A percentile compares a stretch with the other conserved stretches of the same genome.
Evolutionary conservation across 2,113 vertebrate species (phyloP).

Genomic region (Peucedramus taeniatus): DNA sequence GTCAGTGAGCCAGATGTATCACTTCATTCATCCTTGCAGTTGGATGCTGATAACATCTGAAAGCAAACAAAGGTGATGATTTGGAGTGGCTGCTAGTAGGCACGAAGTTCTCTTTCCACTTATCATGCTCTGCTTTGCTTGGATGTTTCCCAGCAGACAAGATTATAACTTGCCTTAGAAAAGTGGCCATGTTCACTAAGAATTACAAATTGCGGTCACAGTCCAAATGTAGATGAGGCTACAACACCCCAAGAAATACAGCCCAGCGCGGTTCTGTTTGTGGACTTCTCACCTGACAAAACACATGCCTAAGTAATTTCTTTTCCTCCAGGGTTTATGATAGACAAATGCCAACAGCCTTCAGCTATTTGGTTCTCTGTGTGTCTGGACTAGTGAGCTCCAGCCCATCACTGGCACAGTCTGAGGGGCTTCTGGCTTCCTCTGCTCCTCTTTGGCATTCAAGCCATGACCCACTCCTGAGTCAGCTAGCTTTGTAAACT

Average conservation of each 20-base stretch:
- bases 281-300: background rate
- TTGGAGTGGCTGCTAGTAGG: constrained; percentile 37
- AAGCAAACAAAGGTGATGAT: constrained; percentile 63
- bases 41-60: constrained; percentile 58
- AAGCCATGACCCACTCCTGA: background rate
- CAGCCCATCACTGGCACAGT: background rate
- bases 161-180: constrained; percentile 8
- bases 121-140: constrained; percentile 28
- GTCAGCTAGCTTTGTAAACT: background rate
- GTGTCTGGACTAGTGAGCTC: background rate
- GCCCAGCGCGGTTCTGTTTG: background rate
- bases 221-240: background rate
- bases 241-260: background rate
- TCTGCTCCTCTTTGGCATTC: background rate
- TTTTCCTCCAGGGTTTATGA: background rate
- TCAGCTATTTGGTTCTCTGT: background rate
- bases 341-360: background rate
- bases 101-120: background rate
- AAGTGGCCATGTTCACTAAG: background rate
- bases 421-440: background rate
- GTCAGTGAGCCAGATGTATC: constrained; percentile 49
- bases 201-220: background rate
- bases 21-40: constrained; percentile 53
- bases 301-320: background rate
- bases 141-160: constrained; percentile 41